Evolutionary conservation across 2,888 invertebrate species (phyloP).

Genomic region (Thymelicus sylvestris): DNA sequence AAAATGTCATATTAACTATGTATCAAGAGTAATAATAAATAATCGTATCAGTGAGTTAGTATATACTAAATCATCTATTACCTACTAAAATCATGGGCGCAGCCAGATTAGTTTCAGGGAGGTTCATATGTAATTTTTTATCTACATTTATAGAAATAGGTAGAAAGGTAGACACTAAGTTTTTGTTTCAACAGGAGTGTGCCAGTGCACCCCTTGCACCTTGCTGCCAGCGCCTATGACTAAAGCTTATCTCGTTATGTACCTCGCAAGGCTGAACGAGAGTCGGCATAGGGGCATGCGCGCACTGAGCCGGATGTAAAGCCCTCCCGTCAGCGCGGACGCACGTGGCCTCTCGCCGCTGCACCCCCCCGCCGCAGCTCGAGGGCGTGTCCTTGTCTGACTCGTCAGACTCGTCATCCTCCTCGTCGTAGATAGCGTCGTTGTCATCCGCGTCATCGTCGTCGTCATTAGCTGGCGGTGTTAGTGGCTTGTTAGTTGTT

Average conservation of each 20-base stretch:
- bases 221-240: no score
- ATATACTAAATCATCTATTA: no score
- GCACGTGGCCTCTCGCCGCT: constrained; percentile 83
- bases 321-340: constrained; percentile 78
- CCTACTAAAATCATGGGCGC: no score
- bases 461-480: constrained; percentile 44
- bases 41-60: no score
- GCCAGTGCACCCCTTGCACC: no score
- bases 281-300: constrained; percentile 78
- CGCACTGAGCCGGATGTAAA: constrained; percentile 77
- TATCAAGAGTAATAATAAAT: no score
- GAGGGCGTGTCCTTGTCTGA: constrained; percentile 51
- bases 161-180: no score
- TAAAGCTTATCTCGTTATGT: constrained; percentile 5
- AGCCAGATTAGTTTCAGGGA: no score
- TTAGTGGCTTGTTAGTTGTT: constrained; percentile 13
- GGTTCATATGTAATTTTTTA: no score
- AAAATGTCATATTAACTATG: no score
- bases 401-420: constrained; percentile 61
- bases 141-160: no score
- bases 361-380: constrained; percentile 85
- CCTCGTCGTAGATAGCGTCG: constrained; percentile 69
- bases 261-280: constrained; percentile 84
- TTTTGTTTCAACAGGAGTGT: no score
- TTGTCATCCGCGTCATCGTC: constrained; percentile 70